These are phyloP conservation scores for Anseranas semipalmata DNA, from an alignment of 2,113 vertebrate genomes.

Conservation along the genomic window DNA sequence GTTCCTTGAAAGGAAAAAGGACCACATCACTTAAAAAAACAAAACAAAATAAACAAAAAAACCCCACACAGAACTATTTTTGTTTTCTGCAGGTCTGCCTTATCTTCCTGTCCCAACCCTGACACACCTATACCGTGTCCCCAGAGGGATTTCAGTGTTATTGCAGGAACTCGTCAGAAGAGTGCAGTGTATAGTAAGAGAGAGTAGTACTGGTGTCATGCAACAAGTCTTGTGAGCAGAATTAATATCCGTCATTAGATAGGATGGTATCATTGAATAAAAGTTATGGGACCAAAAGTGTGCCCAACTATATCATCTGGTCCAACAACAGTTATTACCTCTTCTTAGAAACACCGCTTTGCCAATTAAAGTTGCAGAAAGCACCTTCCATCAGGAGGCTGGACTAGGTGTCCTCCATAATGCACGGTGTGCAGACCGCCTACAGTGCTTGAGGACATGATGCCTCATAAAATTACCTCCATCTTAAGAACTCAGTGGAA, in stretches of 20 bases:
- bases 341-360: not conserved
- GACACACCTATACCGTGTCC: not conserved
- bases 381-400: fast-evolving
- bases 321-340: not conserved
- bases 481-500: not conserved
- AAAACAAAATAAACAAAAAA: too few relatives aligned
- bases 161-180: constrained; percentile 40
- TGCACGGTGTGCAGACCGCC: fast-evolving
- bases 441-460: not conserved
- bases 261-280: not conserved
- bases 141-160: not conserved
- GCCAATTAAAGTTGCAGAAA: not conserved
- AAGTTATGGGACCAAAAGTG: not conserved
- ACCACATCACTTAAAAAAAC: not conserved
- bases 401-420: not conserved
- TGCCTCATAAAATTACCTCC: not conserved
- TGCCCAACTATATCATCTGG: not conserved
- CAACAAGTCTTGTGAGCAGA: not conserved
- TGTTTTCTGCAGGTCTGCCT: not conserved
- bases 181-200: constrained; percentile 34
- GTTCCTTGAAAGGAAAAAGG: not conserved
- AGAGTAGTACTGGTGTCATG: not conserved
- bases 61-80: not conserved
- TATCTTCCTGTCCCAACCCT: not conserved
- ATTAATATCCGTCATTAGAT: not conserved